Evolutionary conservation across 2,113 vertebrate species (phyloP).

Genomic region (Anser cygnoides): DNA sequence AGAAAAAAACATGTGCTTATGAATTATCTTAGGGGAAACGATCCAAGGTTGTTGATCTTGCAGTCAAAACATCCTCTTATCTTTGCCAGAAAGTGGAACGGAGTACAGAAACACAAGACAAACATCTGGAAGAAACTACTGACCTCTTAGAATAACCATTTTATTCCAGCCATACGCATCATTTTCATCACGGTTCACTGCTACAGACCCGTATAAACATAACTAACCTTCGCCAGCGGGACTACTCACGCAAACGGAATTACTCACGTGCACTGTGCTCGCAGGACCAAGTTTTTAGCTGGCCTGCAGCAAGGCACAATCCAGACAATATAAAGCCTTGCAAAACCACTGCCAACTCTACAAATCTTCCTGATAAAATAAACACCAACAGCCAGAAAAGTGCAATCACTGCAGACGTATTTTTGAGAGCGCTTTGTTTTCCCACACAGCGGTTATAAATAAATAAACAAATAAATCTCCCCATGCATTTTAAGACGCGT

Average conservation of each 20-base stretch:
- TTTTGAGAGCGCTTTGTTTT: slow-evolving; percentile 7
- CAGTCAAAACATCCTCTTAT: neutral
- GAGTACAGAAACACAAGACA: neutral
- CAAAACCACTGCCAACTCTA: neutral
- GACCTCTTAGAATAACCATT: neutral
- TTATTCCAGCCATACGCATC: neutral
- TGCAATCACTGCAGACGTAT: neutral
- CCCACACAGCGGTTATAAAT: neutral
- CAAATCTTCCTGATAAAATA: slow-evolving; percentile 32
- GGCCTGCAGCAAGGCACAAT: neutral
- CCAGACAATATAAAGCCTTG: neutral
- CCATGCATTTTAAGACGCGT: neutral
- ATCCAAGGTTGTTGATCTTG: neutral
- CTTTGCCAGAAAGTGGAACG: neutral
- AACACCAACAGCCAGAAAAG: neutral
- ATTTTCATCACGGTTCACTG: neutral
- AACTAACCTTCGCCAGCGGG: fast-evolving
- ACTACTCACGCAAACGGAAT: neutral
- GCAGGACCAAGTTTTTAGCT: neutral
- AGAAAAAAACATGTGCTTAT: neutral
- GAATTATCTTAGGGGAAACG: neutral
- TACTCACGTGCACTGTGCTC: fast-evolving
- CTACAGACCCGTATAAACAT: neutral
- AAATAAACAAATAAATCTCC: slow-evolving; percentile 35
- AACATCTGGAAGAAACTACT: neutral